Base-by-base conservation (phyloP, 1,140 invertebrate species). In the Eupristina koningsbergeri region DNA sequence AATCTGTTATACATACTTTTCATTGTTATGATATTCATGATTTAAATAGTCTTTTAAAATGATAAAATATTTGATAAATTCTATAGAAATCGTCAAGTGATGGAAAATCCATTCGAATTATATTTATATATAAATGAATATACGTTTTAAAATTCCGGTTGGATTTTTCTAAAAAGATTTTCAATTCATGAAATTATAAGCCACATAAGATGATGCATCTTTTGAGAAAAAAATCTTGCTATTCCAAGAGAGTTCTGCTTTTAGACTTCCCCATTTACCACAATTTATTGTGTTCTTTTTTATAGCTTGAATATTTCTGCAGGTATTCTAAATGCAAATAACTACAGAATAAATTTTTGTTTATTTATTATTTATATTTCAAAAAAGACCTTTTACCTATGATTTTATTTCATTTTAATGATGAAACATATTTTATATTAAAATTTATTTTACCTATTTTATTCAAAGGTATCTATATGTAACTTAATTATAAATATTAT, bases 241-340 rank as follows among this genome's bases (percentile, higher is more conserved):
- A 71, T 71, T 71, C 36, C 39, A 36, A n/a, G 22, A 11, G 9
- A 19, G 67, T 41, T 7, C 7, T 39, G 5, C 34, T 41, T 71
- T 41, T 41, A n/a, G 11, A 71, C 36, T n/a, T 41, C 17, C 29
- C 67, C 67, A 71, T 71, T 71, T 71, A 71, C 67, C 22, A 19
- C 39, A 71, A 69, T 71, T 41, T 71, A 71, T 71, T 41, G 26
- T 41, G 15, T 67, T 36, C 63, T 67, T 67, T 67, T 67, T 67
- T 36, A 71, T 26, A 19, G 9, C 67, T 71, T 71, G 0, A 41
- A 71, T 41, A 36, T 41, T 36, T 71, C 15, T 41, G 17, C 19
- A 22, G 36, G 36, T 71, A 71, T 71, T 71, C 22, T 71, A 71
- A 71, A 71, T 71, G 36, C 39, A 41, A 71, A 71, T 71, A 36